These are phyloP conservation scores for Diceros bicornis DNA, from an alignment of 2,797 vertebrate genomes.

Conservation along the genomic window DNA sequence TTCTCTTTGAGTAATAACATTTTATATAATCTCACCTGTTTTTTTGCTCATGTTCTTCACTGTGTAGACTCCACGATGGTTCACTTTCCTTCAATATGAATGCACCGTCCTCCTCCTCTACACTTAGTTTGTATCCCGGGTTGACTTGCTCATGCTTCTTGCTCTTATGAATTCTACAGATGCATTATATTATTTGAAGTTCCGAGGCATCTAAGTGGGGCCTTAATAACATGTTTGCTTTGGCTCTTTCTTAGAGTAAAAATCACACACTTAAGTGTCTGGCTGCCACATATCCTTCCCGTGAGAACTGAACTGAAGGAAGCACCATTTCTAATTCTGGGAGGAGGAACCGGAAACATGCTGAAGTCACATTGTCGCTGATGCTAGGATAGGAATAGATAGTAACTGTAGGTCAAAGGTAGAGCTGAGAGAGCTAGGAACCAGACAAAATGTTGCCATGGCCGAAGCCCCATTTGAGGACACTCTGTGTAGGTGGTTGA, in stretches of 20 bases:
- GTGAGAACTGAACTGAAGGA: not conserved
- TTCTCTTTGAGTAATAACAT: not conserved
- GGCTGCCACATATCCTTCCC: not conserved
- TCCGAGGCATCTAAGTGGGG: not conserved
- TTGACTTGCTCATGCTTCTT: not conserved
- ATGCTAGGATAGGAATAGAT: not conserved
- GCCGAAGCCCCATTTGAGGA: not conserved
- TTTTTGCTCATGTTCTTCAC: not conserved
- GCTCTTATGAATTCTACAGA: not conserved
- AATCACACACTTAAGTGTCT: not conserved
- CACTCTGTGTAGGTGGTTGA: not conserved
- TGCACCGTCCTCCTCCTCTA: too few species aligned
- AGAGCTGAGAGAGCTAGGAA: not conserved
- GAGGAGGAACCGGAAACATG: not conserved
- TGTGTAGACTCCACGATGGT: not conserved
- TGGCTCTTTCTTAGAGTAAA: conserved; percentile 24
- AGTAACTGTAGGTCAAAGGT: not conserved
- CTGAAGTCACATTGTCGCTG: not conserved
- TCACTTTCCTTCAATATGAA: not conserved
- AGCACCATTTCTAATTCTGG: not conserved
- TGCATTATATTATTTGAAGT: not conserved
- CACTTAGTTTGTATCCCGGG: not conserved
- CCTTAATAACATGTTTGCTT: not conserved
- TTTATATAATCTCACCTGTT: not conserved
- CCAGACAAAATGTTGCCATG: not conserved